A percentile compares a stretch with the other conserved stretches of the same genome.
These are phyloP conservation scores for Bombus confusus DNA, from an alignment of 1,140 invertebrate genomes.

Conservation along the genomic window DNA sequence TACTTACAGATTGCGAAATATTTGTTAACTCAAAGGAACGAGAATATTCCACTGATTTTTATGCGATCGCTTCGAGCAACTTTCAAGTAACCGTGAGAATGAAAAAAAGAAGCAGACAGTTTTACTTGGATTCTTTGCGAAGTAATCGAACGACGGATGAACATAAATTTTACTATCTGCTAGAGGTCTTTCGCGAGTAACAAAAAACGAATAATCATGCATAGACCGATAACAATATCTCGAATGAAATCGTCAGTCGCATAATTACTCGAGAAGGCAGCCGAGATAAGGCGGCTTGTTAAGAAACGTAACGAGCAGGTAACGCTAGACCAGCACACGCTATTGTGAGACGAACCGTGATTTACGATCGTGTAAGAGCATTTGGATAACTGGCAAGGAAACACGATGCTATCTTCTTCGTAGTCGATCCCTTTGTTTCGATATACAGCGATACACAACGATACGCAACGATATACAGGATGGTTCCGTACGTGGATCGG, in stretches of 20 bases:
- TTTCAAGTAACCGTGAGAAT: no score
- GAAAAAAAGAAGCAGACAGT: no score
- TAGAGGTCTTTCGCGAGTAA: neutral
- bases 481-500: neutral
- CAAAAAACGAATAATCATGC: neutral
- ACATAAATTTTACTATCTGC: neutral
- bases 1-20: no score
- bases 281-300: constrained; percentile 32
- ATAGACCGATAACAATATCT: constrained; percentile 25
- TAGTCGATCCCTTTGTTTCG: constrained; percentile 6
- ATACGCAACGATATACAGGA: neutral
- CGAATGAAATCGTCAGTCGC: constrained; percentile 28
- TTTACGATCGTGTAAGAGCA: constrained; percentile 32
- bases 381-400: neutral
- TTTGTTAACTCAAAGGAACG: no score
- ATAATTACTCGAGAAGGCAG: constrained; percentile 23
- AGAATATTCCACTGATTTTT: no score
- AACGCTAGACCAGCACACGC: constrained; percentile 17
- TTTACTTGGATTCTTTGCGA: no score
- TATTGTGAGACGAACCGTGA: constrained; percentile 35
- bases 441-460: neutral
- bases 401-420: neutral
- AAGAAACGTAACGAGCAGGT: constrained; percentile 34
- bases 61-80: no score
- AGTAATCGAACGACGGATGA: neutral